Conservation (phyloP, 1,140 invertebrate genomes). For the Babylonia areolata region DNA sequence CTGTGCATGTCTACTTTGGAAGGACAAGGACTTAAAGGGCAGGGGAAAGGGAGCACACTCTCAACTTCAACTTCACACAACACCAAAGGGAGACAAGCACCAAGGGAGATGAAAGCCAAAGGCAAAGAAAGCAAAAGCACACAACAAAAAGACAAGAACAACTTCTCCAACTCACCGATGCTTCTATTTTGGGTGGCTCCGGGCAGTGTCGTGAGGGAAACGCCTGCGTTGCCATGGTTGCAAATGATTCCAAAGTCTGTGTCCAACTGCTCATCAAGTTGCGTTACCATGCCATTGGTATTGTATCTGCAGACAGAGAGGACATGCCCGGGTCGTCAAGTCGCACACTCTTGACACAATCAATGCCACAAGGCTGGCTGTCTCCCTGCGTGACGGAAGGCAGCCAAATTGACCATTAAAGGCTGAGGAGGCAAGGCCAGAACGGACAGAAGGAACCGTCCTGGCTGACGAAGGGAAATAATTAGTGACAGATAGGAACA, state of each 20-base stretch:
- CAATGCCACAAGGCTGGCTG: background rate
- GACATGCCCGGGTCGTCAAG: background rate
- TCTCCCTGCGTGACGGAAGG: background rate
- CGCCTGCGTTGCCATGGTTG: conserved; percentile 48
- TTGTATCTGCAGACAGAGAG: conserved; percentile 49
- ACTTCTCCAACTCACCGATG: conserved; percentile 18
- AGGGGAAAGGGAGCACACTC: too few relatives aligned
- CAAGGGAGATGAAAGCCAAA: background rate
- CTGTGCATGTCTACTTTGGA: too few relatives aligned
- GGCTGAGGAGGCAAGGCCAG: background rate
- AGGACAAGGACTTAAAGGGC: too few relatives aligned
- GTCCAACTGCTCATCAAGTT: conserved; percentile 38
- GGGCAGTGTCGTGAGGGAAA: conserved; percentile 42
- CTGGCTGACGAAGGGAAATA: background rate
- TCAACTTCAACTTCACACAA: too few relatives aligned
- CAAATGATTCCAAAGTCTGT: conserved; percentile 50
- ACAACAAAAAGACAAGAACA: background rate
- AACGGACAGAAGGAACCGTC: background rate
- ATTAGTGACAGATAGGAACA: background rate
- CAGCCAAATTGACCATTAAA: background rate
- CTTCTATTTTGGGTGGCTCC: conserved; percentile 12
- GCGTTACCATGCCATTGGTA: conserved; percentile 44
- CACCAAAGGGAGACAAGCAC: background rate
- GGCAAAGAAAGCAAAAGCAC: background rate
- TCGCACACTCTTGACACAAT: background rate